Percentiles rank a stretch among this genome's conserved stretches.
phyloP scores from a whole-genome alignment of 2,797 vertebrate species.

The Linurgus olivaceus region DNA sequence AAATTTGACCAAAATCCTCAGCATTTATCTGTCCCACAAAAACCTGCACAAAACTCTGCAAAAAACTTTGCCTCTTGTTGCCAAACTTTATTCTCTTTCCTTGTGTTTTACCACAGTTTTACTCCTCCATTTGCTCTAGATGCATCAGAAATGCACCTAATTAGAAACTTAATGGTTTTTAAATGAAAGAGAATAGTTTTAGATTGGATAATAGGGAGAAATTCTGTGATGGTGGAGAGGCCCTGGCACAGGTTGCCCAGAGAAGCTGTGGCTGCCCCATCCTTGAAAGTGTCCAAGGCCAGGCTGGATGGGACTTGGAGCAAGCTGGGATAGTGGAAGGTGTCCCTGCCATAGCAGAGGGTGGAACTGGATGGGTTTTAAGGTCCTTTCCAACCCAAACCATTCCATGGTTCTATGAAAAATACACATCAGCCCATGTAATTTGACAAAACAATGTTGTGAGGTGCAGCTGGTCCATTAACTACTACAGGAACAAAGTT shows the following conservation, averaged over 20 bases:
- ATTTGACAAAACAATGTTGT: not conserved
- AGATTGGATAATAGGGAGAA: not conserved
- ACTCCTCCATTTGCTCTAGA: not conserved
- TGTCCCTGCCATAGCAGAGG: not conserved
- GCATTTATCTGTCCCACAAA: not conserved
- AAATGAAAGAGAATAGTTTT: not conserved
- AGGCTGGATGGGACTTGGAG: accelerated
- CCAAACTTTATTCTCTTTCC: not conserved
- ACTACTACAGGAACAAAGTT: not conserved
- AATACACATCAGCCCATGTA: not conserved
- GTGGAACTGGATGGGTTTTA: not conserved
- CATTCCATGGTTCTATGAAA: not conserved
- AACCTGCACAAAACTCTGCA: not conserved
- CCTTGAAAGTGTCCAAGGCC: not conserved
- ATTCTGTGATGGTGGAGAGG: not conserved
- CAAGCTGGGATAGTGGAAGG: not conserved
- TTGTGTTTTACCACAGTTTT: not conserved
- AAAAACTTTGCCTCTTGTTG: not conserved
- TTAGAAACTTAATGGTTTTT: not conserved
- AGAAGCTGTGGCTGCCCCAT: not conserved
- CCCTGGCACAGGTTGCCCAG: not conserved
- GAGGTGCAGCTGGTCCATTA: not conserved
- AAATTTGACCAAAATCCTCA: not conserved
- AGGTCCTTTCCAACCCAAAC: not conserved
- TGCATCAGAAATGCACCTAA: not conserved